Base-by-base conservation (phyloP, 2,888 invertebrate genomes). In the Dasysyrphus tricinctus region DNA sequence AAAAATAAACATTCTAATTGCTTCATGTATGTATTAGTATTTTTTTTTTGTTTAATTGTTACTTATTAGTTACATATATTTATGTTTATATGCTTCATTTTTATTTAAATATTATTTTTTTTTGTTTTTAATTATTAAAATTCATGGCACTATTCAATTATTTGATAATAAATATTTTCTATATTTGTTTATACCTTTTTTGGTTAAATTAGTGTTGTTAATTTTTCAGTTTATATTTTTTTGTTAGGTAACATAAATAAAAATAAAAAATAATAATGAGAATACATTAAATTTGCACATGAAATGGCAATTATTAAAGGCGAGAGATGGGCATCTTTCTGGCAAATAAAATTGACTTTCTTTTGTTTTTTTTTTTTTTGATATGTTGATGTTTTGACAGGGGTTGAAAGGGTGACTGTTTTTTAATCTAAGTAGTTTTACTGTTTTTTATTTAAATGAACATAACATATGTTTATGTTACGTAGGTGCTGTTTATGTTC, bases 1-100 rank as follows among this genome's bases (percentile, higher is more conserved):
- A 91, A 91, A 91, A 91, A 91, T 91, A 91, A 91, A 91, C 89
- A 88, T 89, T 90, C 88, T 89, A 90, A 90, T 91, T 91, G 90
- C 90, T 91, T 88, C 88, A 88, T 90, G 89, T 88, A 88, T 89
- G 88, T 89, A 88, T 73, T 80, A 54, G 76, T 57, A n/a, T n/a
- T 56, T 56, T 78, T 57, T 83, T 16, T 67, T 44, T 80, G 79
- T 70, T 67, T 69, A 49, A 34, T 34, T 34, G 2, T 83, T 88
- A 37, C 77, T 82, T 72, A 86, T 82, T 83, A 82, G 72, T 69
- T 65, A 78, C 69, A 54, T 32, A 32, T 7, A 54, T 54, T 32
- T n/a, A 75, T 80, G 69, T 77, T 73, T 80, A 57, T 39, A 57
- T 75, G 75, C 76, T 79, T 84, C 61, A 70, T 80, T 84, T 80